Percentiles rank a stretch among this genome's conserved stretches.
These are phyloP conservation scores for Corythoichthys intestinalis DNA, from an alignment of 2,113 vertebrate species.

Conservation along the genomic window DNA sequence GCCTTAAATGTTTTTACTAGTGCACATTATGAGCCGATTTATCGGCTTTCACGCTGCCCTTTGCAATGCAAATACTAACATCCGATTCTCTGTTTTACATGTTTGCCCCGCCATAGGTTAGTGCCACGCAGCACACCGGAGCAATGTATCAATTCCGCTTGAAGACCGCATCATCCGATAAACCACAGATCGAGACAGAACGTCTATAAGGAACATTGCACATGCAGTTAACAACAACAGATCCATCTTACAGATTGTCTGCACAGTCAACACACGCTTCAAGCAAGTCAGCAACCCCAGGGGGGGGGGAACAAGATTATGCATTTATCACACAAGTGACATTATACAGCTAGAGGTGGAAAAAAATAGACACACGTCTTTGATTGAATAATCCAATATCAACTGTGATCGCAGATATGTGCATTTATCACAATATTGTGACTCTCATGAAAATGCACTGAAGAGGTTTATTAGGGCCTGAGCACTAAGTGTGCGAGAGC, in stretches of 20 bases:
- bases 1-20: slow-evolving; percentile 1
- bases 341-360: not conserved
- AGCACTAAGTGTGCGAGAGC: too few species aligned
- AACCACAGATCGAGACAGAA: slow-evolving; percentile 23
- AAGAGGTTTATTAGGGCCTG: not conserved
- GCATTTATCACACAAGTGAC: slow-evolving; percentile 1
- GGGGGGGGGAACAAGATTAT: not conserved
- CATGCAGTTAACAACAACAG: not conserved
- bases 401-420: not conserved
- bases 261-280: slow-evolving; percentile 7
- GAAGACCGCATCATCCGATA: slow-evolving; percentile 13
- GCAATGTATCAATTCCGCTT: slow-evolving; percentile 4
- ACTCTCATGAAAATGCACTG: not conserved
- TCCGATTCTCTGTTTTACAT: slow-evolving; percentile 17
- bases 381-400: not conserved
- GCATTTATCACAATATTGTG: not conserved
- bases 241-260: slow-evolving; percentile 16
- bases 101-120: slow-evolving; percentile 2
- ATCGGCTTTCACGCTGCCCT: not conserved
- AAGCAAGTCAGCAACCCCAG: slow-evolving; percentile 16
- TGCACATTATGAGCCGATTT: not conserved
- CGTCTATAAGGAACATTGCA: not conserved
- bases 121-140: not conserved
- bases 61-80: slow-evolving; percentile 12
- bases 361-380: not conserved